Conservation (phyloP, 2,888 invertebrate species). For the Napeogenes inachia region DNA sequence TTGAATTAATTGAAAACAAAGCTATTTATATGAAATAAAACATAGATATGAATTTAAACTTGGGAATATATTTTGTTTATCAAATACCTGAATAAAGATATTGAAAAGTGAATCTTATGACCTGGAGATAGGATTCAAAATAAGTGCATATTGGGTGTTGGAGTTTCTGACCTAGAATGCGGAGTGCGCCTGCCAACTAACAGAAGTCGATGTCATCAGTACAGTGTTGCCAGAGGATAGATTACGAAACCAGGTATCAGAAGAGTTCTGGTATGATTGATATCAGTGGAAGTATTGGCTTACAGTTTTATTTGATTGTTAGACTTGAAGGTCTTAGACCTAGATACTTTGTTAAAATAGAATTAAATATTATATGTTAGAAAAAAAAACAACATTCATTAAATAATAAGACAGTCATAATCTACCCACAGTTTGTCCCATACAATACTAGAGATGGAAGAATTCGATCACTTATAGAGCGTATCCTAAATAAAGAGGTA, state of each 20-base stretch:
- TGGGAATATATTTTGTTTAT: conserved; percentile 8
- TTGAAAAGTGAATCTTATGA: conserved; percentile 18
- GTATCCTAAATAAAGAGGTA: conserved; percentile 18
- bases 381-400: no score
- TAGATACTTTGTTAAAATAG: no score
- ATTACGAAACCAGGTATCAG: conserved; percentile 59
- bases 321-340: no score
- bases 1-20: not conserved
- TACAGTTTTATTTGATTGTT: no score
- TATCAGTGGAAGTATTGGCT: no score
- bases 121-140: conserved; percentile 15
- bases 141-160: conserved; percentile 19
- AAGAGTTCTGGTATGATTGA: no score
- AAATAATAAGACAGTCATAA: no score
- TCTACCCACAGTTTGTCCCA: not conserved
- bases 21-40: not conserved
- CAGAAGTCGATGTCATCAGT: conserved; percentile 68
- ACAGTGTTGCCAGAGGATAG: conserved; percentile 56
- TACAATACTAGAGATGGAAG: not conserved
- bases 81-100: not conserved
- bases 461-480: not conserved
- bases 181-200: conserved; percentile 67
- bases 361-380: no score
- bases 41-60: conserved; percentile 3
- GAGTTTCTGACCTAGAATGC: conserved; percentile 66